phyloP scores from a whole-genome alignment of 2,888 invertebrate genomes.

The Erebia palarica region DNA sequence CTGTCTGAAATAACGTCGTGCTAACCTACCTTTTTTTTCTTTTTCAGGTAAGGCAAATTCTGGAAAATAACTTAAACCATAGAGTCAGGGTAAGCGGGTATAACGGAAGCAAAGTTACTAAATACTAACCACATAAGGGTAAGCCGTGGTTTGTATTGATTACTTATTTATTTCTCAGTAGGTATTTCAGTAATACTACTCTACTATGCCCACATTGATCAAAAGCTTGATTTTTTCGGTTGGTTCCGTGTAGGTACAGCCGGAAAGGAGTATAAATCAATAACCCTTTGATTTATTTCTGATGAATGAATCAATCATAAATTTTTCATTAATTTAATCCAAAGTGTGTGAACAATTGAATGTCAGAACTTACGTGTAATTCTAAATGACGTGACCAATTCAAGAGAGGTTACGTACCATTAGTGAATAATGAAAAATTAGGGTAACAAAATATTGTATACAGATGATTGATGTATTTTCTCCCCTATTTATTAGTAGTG shows the following conservation, averaged over 20 bases:
- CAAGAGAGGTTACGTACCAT: slow-evolving; percentile 54
- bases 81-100: neutral
- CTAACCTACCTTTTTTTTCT: neutral
- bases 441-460: slow-evolving; percentile 40
- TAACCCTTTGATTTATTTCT: slow-evolving; percentile 10
- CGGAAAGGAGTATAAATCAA: slow-evolving; percentile 11
- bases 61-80: neutral
- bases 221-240: neutral
- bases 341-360: slow-evolving; percentile 30
- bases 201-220: too few relatives aligned
- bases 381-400: slow-evolving; percentile 48
- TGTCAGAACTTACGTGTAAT: slow-evolving; percentile 35
- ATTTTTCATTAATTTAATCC: slow-evolving; percentile 12
- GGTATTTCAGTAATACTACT: too few relatives aligned
- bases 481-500: slow-evolving; percentile 7
- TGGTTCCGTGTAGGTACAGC: neutral
- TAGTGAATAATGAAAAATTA: slow-evolving; percentile 47
- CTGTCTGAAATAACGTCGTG: neutral
- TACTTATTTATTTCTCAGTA: too few relatives aligned
- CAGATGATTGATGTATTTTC: slow-evolving; percentile 54
- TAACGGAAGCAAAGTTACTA: neutral
- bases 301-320: slow-evolving; percentile 6
- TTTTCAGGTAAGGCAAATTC: slow-evolving; percentile 5
- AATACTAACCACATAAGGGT: neutral
- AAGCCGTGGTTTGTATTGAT: neutral